Evolutionary conservation across 1,140 invertebrate species (phyloP).

Genomic region (Lineus longissimus): DNA sequence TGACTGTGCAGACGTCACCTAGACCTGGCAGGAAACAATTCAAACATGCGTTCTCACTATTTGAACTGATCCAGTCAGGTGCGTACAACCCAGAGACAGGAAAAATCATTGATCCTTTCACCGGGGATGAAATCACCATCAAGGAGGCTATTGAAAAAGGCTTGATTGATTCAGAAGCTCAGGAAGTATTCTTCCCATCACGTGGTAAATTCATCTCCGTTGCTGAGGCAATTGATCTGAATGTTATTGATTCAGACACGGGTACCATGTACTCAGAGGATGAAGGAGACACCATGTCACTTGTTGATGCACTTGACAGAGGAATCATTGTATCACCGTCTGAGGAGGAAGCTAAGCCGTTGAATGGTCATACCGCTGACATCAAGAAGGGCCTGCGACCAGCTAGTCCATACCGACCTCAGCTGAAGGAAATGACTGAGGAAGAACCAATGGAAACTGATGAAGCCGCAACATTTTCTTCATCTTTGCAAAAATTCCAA

Average conservation of each 20-base stretch:
- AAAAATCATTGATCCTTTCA: constrained; percentile 65
- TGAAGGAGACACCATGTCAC: not conserved
- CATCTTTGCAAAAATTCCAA: no score
- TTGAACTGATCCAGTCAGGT: constrained; percentile 53
- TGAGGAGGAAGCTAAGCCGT: no score
- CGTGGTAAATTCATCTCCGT: not conserved
- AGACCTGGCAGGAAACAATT: not conserved
- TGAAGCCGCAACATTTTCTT: no score
- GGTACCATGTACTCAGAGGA: not conserved
- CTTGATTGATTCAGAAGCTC: constrained; percentile 53
- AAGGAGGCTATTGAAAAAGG: constrained; percentile 68
- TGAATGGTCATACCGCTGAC: no score
- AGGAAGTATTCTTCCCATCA: not conserved
- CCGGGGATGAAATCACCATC: constrained; percentile 59
- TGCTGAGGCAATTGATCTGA: constrained; percentile 1
- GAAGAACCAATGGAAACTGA: no score
- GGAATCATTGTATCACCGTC: not conserved
- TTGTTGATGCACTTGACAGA: not conserved
- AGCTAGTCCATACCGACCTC: no score
- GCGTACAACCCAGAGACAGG: constrained; percentile 75
- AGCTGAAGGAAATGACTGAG: no score
- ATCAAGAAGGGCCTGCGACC: no score
- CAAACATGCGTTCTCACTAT: not conserved
- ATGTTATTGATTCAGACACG: constrained; percentile 1
- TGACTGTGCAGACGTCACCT: not conserved